Evolutionary conservation across 2,113 vertebrate genomes (phyloP), one percentile per base, ranked within the genome.

Genomic region (Rhinoptilus africanus): DNA sequence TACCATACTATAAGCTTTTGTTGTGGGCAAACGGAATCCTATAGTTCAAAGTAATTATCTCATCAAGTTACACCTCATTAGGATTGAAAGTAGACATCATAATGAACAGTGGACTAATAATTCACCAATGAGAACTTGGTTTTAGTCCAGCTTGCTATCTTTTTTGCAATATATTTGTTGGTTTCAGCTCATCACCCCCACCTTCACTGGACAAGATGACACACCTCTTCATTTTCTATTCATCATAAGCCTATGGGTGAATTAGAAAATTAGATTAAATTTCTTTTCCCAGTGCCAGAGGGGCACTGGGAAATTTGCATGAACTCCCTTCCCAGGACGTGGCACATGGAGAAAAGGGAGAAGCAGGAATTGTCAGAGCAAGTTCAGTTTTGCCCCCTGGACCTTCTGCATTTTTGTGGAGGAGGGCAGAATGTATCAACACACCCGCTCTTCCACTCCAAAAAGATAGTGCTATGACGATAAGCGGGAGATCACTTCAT

Each of bases 1-100:
- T 97, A 96, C 88, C 81, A 91, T 23, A 78, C 48, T 73, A 80
- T 53, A 89, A 96, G 94, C 96, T 97, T 97, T 97, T 97, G 95
- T 97, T 97, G 96, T 95, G 97, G 95, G 93, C 93, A 97, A 97
- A 97, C 91, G 97, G 96, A 98, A 98, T 96, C 93, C 93, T 97
- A 93, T 91, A 97, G 95, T 96, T 97, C 95, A 96, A 96, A 97
- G 95, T 94, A 97, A 97, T 97, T 97, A 98, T 93, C 95, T 97
- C 97, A 96, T 97, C 96, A 96, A 83, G 97, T 98, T 98, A 97
- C 93, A 97, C 93, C 95, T 97, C 97, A 97, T 97, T 98, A 98
- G 95, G 96, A 93, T 81, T 85, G 79, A 87, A 97, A 95, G 84
- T 92, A 96, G 85, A 96, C 96, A 94, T 96, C 71, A 85, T 85